phyloP scores from a whole-genome alignment of 2,888 invertebrate genomes.

The Epinotia brunnichana region DNA sequence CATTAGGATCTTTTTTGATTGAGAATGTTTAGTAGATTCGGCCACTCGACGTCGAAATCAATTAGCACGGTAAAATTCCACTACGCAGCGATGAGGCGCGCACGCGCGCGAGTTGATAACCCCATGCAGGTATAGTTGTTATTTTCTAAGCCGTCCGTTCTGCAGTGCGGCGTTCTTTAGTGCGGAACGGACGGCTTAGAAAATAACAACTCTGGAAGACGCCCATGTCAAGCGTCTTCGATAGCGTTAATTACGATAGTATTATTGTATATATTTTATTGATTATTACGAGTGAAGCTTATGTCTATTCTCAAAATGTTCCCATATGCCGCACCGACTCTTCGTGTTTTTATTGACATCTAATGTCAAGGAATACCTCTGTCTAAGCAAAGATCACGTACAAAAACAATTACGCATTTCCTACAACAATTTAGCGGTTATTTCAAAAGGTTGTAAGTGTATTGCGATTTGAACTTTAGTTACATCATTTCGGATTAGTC shows the following conservation, averaged over 20 bases:
- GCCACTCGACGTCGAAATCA: slow-evolving; percentile 12
- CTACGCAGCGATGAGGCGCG: slow-evolving; percentile 24
- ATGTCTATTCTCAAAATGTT: too few relatives aligned
- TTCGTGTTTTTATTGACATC: neutral
- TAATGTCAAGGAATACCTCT: neutral
- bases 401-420: neutral
- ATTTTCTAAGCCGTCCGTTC: too few relatives aligned
- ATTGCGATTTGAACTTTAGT: neutral
- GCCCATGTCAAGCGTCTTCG: slow-evolving; percentile 9
- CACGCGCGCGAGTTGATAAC: slow-evolving; percentile 28
- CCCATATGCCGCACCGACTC: neutral
- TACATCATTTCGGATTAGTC: slow-evolving; percentile 1
- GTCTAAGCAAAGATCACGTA: slow-evolving; percentile 8
- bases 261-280: neutral
- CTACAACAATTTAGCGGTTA: neutral
- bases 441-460: neutral
- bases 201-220: slow-evolving; percentile 24
- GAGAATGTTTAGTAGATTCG: neutral
- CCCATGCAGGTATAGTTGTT: too few relatives aligned
- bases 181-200: too few relatives aligned
- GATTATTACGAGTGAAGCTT: too few relatives aligned
- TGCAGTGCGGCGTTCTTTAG: too few relatives aligned
- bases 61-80: slow-evolving; percentile 36
- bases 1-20: neutral
- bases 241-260: neutral